These are phyloP conservation scores for Arrhopalites spinosus DNA, from an alignment of 2,888 invertebrate genomes.

Conservation along the genomic window DNA sequence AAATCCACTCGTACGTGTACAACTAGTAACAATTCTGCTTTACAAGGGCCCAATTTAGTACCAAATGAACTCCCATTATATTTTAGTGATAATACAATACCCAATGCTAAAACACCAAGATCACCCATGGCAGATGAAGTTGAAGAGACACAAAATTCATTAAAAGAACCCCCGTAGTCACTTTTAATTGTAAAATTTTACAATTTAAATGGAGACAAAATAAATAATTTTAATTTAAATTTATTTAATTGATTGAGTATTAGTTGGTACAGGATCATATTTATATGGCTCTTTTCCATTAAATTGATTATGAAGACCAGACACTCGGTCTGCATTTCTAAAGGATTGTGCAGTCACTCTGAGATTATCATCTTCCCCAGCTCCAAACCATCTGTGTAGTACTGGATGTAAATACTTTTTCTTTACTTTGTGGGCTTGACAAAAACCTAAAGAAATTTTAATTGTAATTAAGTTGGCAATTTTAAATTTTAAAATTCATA, in stretches of 20 bases:
- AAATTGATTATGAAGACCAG: constrained; percentile 7
- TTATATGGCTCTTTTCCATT: not conserved
- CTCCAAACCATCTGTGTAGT: constrained; percentile 24
- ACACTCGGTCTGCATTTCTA: constrained; percentile 9
- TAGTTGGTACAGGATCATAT: constrained; percentile 24
- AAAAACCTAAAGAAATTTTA: constrained; percentile 22
- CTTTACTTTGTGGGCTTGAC: constrained; percentile 23
- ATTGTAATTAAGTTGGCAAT: not conserved
- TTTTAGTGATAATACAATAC: too few species aligned
- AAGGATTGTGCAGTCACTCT: not conserved
- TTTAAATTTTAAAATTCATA: too few species aligned
- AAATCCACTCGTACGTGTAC: too few species aligned
- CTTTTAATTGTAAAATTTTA: not conserved
- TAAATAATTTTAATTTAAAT: not conserved
- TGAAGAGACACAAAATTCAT: not conserved
- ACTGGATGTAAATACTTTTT: constrained; percentile 40
- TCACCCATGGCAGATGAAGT: not conserved
- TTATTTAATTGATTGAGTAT: constrained; percentile 1
- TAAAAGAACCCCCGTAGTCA: not conserved
- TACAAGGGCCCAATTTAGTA: too few species aligned
- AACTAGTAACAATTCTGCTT: too few species aligned
- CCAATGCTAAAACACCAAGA: too few species aligned
- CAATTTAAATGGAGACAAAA: not conserved
- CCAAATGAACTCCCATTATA: too few species aligned
- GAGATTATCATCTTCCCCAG: not conserved